Base-by-base conservation (phyloP, 1,140 invertebrate genomes). In the Drosophila watanabei region DNA sequence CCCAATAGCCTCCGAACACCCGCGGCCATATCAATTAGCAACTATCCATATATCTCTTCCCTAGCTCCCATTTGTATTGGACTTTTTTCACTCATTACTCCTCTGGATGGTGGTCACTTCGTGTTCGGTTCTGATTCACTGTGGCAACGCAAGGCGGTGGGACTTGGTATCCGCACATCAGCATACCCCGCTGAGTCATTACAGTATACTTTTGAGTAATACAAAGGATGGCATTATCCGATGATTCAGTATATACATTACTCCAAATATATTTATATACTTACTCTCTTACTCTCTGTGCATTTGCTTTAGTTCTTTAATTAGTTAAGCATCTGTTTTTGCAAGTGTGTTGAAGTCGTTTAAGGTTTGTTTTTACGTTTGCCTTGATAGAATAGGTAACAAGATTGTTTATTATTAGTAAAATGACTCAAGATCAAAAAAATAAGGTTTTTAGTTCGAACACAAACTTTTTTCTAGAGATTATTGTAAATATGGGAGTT, bases 11-110 rank as follows among this genome's bases (percentile, higher is more conserved):
- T 35, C 35, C 54, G 33, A 57, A 51, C 39, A 51, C 35, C 37
- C 46, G 33, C 66, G 52, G 59, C 73, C 60, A 85, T 81, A 69
- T 54, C 62, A 64, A 63, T 66, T 85, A 75, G 63, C 35, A 61
- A 56, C 52, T 39, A 65, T 66, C 57, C 80, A 75, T 89, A 89
- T 68, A 56, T 49, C 51, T 57, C 54, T 20, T 18, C 10, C 49
- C 48, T 24, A 8, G 39, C 9, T 57, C 54, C 49, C 64, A 41
- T 41, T 51, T 64, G 59, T 58, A 71, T 64, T 79, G 76, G 33
- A 43, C 24, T 58, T 60, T 58, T 60, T 63, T 73, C 54, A 10
- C 65, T 45, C 45, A 63, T 79, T 79, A 79, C 59, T 59, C 75
- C 75, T 59, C 75, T 79, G 64, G 43, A 20, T 49, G 16, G 65